Evolutionary conservation across 2,113 vertebrate genomes (phyloP).

Genomic region (Zonotrichia leucophrys): DNA sequence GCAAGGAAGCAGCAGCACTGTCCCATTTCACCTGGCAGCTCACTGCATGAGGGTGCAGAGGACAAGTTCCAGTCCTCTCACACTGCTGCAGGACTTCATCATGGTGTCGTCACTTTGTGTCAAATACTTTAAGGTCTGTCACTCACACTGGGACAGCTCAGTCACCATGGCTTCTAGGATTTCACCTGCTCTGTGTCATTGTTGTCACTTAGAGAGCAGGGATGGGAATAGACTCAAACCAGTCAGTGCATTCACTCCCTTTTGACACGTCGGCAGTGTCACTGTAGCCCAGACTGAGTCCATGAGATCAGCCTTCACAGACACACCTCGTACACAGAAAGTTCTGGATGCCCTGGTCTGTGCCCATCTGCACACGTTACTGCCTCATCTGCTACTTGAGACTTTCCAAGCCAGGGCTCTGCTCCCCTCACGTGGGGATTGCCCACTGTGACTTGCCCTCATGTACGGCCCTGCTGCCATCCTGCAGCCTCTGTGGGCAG

Average conservation of each 20-base stretch:
- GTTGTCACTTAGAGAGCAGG: neutral
- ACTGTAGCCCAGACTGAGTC: neutral
- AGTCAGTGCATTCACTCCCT: neutral
- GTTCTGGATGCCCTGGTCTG: neutral
- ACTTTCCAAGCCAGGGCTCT: neutral
- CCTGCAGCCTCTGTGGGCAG: neutral
- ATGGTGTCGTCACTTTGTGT: accelerated
- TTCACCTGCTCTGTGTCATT: neutral
- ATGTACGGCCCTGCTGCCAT: accelerated
- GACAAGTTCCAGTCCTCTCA: neutral
- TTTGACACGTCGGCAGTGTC: neutral
- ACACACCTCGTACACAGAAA: accelerated
- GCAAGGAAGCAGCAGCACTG: neutral
- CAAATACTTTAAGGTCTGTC: neutral
- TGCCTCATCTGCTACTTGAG: neutral
- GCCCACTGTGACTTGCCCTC: neutral
- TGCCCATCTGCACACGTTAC: neutral
- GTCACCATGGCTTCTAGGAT: neutral
- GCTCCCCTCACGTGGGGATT: neutral
- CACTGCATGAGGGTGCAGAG: accelerated
- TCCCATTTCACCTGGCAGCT: neutral
- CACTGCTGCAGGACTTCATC: neutral
- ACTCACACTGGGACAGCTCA: neutral
- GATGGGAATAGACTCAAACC: neutral
- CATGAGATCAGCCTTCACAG: neutral